Evolutionary conservation across 2,113 vertebrate species (phyloP).

Genomic region (Elgaria multicarinata): DNA sequence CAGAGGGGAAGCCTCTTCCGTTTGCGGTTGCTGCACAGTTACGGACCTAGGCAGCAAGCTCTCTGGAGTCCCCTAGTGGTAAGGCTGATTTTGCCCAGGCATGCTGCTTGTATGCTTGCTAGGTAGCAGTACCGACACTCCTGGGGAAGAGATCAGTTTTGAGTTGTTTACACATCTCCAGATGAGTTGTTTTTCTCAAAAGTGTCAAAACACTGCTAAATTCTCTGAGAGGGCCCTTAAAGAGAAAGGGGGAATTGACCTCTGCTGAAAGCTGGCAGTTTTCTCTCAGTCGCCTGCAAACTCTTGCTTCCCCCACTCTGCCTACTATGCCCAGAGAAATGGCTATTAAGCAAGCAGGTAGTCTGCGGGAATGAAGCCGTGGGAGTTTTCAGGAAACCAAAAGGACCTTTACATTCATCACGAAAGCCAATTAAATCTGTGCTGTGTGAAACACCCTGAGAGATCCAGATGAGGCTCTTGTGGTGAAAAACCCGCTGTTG

Average conservation of each 20-base stretch:
- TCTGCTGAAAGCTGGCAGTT: neutral
- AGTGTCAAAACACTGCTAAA: neutral
- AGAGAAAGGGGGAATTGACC: neutral
- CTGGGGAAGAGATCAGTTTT: neutral
- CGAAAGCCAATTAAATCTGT: neutral
- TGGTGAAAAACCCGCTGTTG: neutral
- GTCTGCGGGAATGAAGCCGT: neutral
- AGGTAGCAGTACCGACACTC: neutral
- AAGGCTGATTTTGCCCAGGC: neutral
- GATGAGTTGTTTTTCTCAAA: neutral
- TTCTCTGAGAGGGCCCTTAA: neutral
- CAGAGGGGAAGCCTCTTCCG: neutral
- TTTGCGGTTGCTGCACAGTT: neutral
- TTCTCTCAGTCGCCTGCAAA: neutral
- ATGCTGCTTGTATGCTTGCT: neutral
- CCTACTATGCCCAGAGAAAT: neutral
- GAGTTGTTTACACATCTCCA: slow-evolving; percentile 6
- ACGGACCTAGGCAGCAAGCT: neutral
- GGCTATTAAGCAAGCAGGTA: neutral
- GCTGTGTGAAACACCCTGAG: neutral
- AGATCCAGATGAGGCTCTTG: slow-evolving; percentile 15
- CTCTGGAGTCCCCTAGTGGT: neutral
- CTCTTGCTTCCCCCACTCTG: neutral
- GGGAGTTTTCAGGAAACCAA: neutral
- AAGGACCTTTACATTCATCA: neutral